phyloP scores from a whole-genome alignment of 2,113 vertebrate species.

The Coregonus clupeaformis region DNA sequence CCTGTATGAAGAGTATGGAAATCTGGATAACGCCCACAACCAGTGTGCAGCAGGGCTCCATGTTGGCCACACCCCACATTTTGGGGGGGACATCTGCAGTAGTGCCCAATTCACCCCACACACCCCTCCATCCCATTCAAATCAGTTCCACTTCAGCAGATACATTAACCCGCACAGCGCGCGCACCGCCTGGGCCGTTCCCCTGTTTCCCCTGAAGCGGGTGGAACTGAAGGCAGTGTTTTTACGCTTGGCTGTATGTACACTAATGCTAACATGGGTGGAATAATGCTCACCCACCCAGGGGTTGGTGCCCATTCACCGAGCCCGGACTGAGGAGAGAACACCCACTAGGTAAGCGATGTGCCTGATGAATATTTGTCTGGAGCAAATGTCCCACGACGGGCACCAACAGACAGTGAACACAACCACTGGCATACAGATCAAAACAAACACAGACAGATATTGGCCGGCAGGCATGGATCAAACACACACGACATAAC shows the following conservation, averaged over 20 bases:
- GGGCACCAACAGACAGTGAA: slow-evolving; percentile 6
- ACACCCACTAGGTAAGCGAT: slow-evolving; percentile 17
- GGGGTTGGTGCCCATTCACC: slow-evolving; percentile 29
- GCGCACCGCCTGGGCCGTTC: slow-evolving; percentile 4
- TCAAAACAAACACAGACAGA: slow-evolving; percentile 41
- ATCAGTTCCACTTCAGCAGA: slow-evolving; percentile 46
- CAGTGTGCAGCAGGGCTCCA: too few relatives aligned
- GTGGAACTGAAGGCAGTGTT: slow-evolving; percentile 25
- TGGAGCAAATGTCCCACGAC: slow-evolving; percentile 21
- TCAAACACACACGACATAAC: slow-evolving; percentile 17
- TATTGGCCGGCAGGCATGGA: slow-evolving; percentile 23
- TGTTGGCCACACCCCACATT: too few relatives aligned
- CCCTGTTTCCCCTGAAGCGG: slow-evolving; percentile 7
- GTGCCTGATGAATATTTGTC: neutral
- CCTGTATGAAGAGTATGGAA: too few relatives aligned
- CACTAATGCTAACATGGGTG: slow-evolving; percentile 27
- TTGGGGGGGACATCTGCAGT: neutral
- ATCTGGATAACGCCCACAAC: too few relatives aligned
- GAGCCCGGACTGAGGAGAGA: slow-evolving; percentile 4
- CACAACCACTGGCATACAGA: slow-evolving; percentile 25
- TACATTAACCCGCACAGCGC: slow-evolving; percentile 29
- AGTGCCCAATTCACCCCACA: neutral
- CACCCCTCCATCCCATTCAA: slow-evolving; percentile 9
- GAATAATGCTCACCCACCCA: slow-evolving; percentile 39
- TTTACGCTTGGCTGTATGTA: slow-evolving; percentile 23